Evolutionary conservation across 2,113 vertebrate genomes (phyloP).

Genomic region (Barbus barbus): DNA sequence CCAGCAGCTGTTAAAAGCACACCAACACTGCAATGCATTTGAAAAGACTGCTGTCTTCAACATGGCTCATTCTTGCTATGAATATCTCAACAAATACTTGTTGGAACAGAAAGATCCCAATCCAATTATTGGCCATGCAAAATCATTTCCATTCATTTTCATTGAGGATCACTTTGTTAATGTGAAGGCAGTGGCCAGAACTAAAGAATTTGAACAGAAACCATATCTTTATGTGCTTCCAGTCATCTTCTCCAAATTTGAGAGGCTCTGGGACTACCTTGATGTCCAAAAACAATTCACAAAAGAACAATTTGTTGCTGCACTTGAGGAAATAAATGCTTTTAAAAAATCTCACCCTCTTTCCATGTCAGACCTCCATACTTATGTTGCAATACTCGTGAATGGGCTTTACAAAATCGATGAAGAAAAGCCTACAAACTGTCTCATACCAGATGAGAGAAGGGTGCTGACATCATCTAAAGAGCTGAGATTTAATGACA

Average conservation of each 20-base stretch:
- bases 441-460: constrained; percentile 76
- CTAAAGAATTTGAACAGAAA: constrained; percentile 69
- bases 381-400: constrained; percentile 71
- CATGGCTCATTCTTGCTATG: constrained; percentile 67
- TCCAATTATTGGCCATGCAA: constrained; percentile 58
- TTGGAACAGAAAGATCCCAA: constrained; percentile 32
- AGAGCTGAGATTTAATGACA: constrained; percentile 78
- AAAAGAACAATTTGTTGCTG: constrained; percentile 65
- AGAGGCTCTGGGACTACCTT: constrained; percentile 75
- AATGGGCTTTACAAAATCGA: constrained; percentile 61
- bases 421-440: constrained; percentile 48
- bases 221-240: constrained; percentile 81
- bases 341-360: constrained; percentile 61
- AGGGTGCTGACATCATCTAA: constrained; percentile 69
- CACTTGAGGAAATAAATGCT: constrained; percentile 66
- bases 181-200: constrained; percentile 68
- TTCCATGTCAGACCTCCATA: constrained; percentile 57
- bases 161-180: constrained; percentile 73
- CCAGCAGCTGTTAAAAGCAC: constrained; percentile 66
- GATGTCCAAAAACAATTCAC: constrained; percentile 70
- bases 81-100: constrained; percentile 63
- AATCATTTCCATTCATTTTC: constrained; percentile 77
- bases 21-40: constrained; percentile 43
- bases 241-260: constrained; percentile 63
- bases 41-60: constrained; percentile 53